A percentile compares a stretch with the other conserved stretches of the same genome.
Conservation (phyloP, 2,113 vertebrate species). For the Poeciliopsis retropinna region DNA sequence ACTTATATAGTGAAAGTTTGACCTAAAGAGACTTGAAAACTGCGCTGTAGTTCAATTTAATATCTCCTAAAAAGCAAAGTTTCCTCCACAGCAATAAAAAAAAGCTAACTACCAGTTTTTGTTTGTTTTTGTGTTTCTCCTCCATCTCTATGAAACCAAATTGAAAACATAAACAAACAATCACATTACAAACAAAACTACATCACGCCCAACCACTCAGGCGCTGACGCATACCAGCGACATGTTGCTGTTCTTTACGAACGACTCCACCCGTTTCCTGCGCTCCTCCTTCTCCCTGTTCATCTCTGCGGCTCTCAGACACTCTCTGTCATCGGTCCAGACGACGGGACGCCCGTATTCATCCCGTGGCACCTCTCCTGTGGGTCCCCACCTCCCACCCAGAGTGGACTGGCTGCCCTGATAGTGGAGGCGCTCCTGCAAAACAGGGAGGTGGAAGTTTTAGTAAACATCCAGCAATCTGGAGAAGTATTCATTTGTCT, state of each 20-base stretch:
- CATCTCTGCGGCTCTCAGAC: constrained; percentile 24
- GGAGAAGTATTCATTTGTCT: not conserved
- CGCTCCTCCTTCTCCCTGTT: constrained; percentile 60
- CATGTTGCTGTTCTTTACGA: constrained; percentile 73
- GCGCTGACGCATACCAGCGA: constrained; percentile 65
- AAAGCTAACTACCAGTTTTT: no score
- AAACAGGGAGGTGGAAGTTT: not conserved
- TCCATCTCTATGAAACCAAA: not conserved
- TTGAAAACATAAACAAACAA: not conserved
- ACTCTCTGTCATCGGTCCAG: constrained; percentile 36
- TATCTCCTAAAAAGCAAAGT: no score
- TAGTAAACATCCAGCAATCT: not conserved
- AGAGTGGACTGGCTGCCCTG: constrained; percentile 84
- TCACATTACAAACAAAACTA: constrained; percentile 4
- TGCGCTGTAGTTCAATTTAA: no score
- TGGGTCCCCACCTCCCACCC: constrained; percentile 58
- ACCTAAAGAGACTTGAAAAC: no score
- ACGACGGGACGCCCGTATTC: constrained; percentile 68
- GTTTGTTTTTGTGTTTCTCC: not conserved
- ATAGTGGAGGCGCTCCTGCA: constrained; percentile 60
- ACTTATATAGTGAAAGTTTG: not conserved
- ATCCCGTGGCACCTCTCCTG: constrained; percentile 80
- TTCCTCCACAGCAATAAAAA: no score
- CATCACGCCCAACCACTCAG: not conserved
- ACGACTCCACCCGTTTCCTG: constrained; percentile 62